These are phyloP conservation scores for Eumerus sabulonum DNA, from an alignment of 2,888 invertebrate species.

Conservation along the genomic window DNA sequence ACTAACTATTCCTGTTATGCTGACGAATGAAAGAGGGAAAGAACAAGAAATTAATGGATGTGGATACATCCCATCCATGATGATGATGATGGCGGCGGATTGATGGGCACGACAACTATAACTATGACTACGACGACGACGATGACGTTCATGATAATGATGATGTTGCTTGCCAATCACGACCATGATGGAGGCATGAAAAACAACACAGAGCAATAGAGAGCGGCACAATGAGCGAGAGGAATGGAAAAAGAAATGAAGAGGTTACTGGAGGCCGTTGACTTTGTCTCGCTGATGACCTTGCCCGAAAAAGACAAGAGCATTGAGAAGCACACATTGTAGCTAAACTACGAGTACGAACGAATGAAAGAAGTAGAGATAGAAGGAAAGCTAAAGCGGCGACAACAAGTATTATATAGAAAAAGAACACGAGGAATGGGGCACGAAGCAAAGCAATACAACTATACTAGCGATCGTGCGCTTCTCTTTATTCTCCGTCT, in stretches of 20 bases:
- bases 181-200: neutral
- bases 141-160: conserved; percentile 28
- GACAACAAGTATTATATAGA: no score
- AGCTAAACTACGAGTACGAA: neutral
- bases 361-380: conserved; percentile 8
- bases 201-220: conserved; percentile 17
- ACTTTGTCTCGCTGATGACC: conserved; percentile 79
- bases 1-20: neutral
- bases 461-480: conserved; percentile 17
- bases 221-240: conserved; percentile 13
- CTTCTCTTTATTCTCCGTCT: conserved; percentile 12
- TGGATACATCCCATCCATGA: conserved; percentile 23
- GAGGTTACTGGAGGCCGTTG: conserved; percentile 79
- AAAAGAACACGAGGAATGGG: conserved; percentile 10
- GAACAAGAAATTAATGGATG: conserved; percentile 42
- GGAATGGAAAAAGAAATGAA: conserved; percentile 71
- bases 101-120: conserved; percentile 47
- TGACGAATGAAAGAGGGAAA: neutral
- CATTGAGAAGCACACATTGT: neutral
- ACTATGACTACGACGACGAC: neutral
- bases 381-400: conserved; percentile 29
- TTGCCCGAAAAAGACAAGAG: conserved; percentile 77
- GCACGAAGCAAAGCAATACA: no score
- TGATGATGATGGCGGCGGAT: conserved; percentile 54
- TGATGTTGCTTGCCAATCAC: conserved; percentile 14